phyloP scores from a whole-genome alignment of 1,140 invertebrate species.

The Hyles vespertilio region DNA sequence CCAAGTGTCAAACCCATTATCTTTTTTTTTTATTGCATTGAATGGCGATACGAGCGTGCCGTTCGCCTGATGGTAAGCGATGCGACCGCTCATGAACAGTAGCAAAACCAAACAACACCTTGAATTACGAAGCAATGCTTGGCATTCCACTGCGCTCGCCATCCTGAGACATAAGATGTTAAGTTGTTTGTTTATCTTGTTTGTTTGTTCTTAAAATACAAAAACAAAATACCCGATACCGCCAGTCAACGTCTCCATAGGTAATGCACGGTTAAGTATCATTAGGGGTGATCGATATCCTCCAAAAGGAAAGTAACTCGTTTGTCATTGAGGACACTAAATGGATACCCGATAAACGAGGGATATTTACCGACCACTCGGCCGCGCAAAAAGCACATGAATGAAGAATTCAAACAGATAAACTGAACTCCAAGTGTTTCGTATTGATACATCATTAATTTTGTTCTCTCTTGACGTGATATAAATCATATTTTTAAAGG shows the following conservation, averaged over 20 bases:
- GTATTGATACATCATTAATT: conserved; percentile 62
- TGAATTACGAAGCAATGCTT: too few species aligned
- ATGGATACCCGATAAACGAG: conserved; percentile 49
- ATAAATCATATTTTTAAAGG: not conserved
- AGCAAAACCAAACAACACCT: too few species aligned
- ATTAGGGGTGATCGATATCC: conserved; percentile 57
- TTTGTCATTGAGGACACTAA: conserved; percentile 60
- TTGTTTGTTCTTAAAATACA: too few species aligned
- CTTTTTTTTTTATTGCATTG: too few species aligned
- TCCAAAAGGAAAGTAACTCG: conserved; percentile 40
- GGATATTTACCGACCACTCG: conserved; percentile 54
- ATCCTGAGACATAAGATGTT: too few species aligned
- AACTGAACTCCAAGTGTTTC: conserved; percentile 42
- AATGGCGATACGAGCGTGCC: too few species aligned
- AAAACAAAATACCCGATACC: too few species aligned
- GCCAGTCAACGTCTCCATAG: conserved; percentile 41
- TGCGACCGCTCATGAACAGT: too few species aligned
- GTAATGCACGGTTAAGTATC: conserved; percentile 52
- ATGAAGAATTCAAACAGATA: conserved; percentile 49
- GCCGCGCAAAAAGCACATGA: conserved; percentile 42
- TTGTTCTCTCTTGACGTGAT: conserved; percentile 21
- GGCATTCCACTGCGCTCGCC: too few species aligned
- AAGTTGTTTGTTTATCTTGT: too few species aligned
- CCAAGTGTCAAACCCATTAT: too few species aligned
- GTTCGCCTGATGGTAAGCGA: too few species aligned